Evolutionary conservation across 1,140 invertebrate genomes (phyloP).

Genomic region (Neodiprion fabricii): DNA sequence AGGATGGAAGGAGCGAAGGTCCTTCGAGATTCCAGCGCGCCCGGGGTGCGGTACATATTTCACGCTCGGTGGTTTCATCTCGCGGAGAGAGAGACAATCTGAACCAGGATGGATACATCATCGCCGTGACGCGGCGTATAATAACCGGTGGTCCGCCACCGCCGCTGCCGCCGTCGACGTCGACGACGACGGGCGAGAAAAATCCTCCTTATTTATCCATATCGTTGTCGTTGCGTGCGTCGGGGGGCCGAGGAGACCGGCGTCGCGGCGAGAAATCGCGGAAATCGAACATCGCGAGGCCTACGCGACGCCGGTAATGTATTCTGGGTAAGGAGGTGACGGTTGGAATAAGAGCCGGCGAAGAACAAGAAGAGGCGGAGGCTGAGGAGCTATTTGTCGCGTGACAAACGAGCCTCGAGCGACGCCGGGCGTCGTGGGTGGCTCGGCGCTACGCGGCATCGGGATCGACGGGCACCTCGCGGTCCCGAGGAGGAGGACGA

Average conservation of each 20-base stretch:
- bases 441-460: slow-evolving; percentile 52
- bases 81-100: slow-evolving; percentile 56
- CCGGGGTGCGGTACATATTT: slow-evolving; percentile 59
- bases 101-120: slow-evolving; percentile 61
- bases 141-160: slow-evolving; percentile 45
- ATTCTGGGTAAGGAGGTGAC: slow-evolving; percentile 21
- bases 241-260: neutral
- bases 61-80: slow-evolving; percentile 62
- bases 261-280: slow-evolving; percentile 1
- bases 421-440: slow-evolving; percentile 59
- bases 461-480: neutral
- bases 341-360: slow-evolving; percentile 31
- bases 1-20: slow-evolving; percentile 31
- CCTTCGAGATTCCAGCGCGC: slow-evolving; percentile 31
- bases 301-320: slow-evolving; percentile 20
- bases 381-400: slow-evolving; percentile 56
- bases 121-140: slow-evolving; percentile 59
- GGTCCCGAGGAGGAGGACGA: neutral
- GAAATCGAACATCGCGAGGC: slow-evolving; percentile 12
- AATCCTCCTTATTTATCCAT: slow-evolving; percentile 61
- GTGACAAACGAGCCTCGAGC: slow-evolving; percentile 61
- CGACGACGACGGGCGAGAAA: slow-evolving; percentile 41
- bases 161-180: neutral
- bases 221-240: slow-evolving; percentile 45
- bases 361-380: slow-evolving; percentile 30